phyloP scores from a whole-genome alignment of 2,113 vertebrate species.

The Egretta garzetta region DNA sequence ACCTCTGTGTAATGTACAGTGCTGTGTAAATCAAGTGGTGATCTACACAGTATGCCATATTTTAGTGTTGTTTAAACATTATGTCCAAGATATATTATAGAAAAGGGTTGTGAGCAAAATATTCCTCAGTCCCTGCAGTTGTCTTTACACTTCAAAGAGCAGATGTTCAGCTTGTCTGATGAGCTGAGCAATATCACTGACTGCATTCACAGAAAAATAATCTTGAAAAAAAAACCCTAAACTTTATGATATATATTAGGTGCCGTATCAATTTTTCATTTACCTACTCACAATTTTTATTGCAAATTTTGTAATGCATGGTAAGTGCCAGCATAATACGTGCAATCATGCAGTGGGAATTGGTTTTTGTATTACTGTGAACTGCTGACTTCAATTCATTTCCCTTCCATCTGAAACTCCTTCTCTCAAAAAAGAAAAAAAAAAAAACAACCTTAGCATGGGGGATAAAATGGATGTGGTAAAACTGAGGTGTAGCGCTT shows the following conservation, averaged over 20 bases:
- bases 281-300: not conserved
- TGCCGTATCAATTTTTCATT: not conserved
- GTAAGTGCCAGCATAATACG: not conserved
- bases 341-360: not conserved
- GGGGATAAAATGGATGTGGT: not conserved
- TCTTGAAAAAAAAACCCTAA: not conserved
- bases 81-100: not conserved
- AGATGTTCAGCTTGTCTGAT: conserved; percentile 52
- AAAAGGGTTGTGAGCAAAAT: conserved; percentile 41
- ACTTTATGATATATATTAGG: not conserved
- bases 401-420: not conserved
- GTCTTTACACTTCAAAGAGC: conserved; percentile 55
- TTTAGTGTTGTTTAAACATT: conserved; percentile 13
- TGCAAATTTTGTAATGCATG: not conserved
- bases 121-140: not conserved
- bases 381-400: not conserved
- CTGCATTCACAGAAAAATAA: conserved; percentile 13
- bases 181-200: conserved; percentile 17
- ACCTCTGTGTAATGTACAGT: not conserved
- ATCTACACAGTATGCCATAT: not conserved
- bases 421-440: not conserved
- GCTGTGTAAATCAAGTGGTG: not conserved
- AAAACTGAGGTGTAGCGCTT: not conserved
- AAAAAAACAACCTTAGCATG: not conserved
- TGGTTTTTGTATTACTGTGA: not conserved